Base-by-base conservation (phyloP, 92 coral and sea anemone genomes). In the Desmophyllum pertusum region DNA sequence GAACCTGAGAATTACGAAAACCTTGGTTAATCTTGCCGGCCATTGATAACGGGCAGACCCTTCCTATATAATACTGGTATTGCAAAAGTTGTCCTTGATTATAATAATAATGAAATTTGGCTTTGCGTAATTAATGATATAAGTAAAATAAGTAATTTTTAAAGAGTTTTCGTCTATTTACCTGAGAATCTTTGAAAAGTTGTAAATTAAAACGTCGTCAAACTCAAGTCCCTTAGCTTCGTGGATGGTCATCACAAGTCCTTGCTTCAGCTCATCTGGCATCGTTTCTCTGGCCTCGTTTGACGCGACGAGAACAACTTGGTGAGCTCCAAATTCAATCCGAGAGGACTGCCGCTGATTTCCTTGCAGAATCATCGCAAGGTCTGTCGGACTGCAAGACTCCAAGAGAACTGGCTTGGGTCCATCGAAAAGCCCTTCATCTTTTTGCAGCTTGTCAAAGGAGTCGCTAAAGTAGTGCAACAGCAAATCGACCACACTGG, bases 241-340 rank as follows among this genome's bases (percentile, higher is more conserved):
- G 82, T 93, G 93, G 31, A 95, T 91, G n/a, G 98, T 95, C 78
- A 95, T 75, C 9, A 95, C 92, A 51, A 95, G 87, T 30, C 97
- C 98, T 15, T 88, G 95, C 68, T 89, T 91, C 77, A 95, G 85
- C 79, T 95, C 98, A 13, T 93, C 98, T 18, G 98, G 98, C 89
- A 95, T 90, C 46, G 83, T 76, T 27, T 91, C 90, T 18, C 98
- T 94, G 62, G 96, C 92, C 61, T 89, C 97, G 35, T 95, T 97
- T 17, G 97, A 93, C 13, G 89, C 93, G 75, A 95, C 98, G 21
- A 95, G 97, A 29, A 95, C 86, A 29, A 92, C 96, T 69, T 95
- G 98, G 66, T 95, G 98, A 53, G 98, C 98, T 30, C 98, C 98
- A 87, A 95, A 95, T 40, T 95, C 98, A 40, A 95, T 95, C 61